Base-by-base conservation (phyloP, 2,888 invertebrate genomes). In the Drosophila buzzatii region DNA sequence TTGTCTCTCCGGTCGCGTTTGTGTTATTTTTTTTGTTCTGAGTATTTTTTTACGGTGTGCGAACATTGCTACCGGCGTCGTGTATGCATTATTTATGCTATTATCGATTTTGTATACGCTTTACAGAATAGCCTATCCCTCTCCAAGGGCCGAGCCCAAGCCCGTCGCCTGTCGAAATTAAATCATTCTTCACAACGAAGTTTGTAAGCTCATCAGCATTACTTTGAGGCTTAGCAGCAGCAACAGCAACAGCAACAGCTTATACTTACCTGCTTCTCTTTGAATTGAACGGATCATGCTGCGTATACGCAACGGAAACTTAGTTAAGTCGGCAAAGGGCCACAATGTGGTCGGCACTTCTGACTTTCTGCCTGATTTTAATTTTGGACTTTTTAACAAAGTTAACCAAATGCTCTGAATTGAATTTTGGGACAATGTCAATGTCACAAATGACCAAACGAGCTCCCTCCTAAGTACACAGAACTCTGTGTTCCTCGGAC, bases 311-410 rank as follows among this genome's bases (percentile, higher is more conserved):
- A 81, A 81, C 68, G 53, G 57, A 60, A 79, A 79, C 73, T 89
- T 68, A 68, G 72, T 72, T 75, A 72, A 75, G 82, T 60, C 53
- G 42, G 41, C 20, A 57, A 61, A 70, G 51, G 64, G 64, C 75
- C 85, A 55, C 79, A 82, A 56, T 79, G 89, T 73, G 89, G 90
- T 88, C 81, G 78, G 45, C 65, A 53, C n/a, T 49, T 27, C 61
- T 63, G 62, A 65, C 65, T 73, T 64, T 68, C 35, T 45, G 76
- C 73, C 62, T 72, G 82, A 79, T 90, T 90, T 85, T 85, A 80
- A 85, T 90, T 90, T 87, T 70, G 85, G 87, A 89, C 86, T 89
- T 87, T 77, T 79, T 89, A 87, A 86, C 90, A 90, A 90, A 86
- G 88, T 86, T 90, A 84, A 67, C 66, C 73, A 84, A 84, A 79